phyloP scores from a whole-genome alignment of 2,797 vertebrate species.

The Cuculus canorus region DNA sequence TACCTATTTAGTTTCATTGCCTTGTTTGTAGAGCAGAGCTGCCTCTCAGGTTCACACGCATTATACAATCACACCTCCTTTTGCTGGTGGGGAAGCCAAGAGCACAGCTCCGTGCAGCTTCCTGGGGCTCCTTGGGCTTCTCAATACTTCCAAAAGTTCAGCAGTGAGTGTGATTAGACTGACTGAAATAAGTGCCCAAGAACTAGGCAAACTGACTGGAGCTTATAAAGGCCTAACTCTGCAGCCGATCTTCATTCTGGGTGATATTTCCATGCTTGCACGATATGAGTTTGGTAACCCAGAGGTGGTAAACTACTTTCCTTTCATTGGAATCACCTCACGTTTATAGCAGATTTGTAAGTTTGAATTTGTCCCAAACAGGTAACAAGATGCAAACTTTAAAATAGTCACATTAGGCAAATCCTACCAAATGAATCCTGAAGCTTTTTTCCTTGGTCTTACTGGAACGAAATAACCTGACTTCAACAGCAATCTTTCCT shows the following conservation, averaged over 20 bases:
- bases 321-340: background rate
- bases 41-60: background rate
- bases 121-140: background rate
- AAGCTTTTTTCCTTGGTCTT: background rate
- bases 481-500: background rate
- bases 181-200: background rate
- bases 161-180: background rate
- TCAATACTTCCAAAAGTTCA: background rate
- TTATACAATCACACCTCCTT: background rate
- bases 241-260: background rate
- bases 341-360: background rate
- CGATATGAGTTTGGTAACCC: background rate
- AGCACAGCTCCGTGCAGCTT: background rate
- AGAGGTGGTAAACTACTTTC: background rate
- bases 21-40: constrained; percentile 37
- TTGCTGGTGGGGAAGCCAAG: background rate
- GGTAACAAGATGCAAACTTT: background rate
- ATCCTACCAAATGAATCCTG: background rate
- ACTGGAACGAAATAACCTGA: background rate
- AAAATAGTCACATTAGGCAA: background rate
- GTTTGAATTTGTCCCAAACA: background rate
- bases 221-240: background rate
- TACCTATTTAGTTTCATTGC: constrained; percentile 11
- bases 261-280: background rate
- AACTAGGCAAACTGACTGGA: background rate